Conservation (phyloP, 2,113 vertebrate genomes). For the Syrrhaptes paradoxus region DNA sequence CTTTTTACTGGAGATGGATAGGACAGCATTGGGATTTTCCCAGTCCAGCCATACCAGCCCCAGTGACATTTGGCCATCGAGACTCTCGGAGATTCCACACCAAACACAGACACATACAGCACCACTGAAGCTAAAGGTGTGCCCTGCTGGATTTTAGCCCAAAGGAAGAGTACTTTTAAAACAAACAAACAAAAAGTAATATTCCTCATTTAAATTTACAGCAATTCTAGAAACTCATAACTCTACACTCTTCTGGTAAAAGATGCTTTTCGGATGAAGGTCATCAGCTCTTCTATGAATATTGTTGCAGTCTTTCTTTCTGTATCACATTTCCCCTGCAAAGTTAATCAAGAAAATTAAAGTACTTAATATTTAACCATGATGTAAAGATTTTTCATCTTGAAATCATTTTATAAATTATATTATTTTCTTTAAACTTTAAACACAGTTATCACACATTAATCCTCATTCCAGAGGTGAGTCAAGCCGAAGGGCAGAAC, state of each 20-base stretch:
- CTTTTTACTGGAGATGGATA: neutral
- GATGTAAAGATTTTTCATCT: neutral
- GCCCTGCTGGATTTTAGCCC: neutral
- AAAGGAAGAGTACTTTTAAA: neutral
- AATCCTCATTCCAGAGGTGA: neutral
- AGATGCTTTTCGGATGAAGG: neutral
- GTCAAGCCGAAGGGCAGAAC: neutral
- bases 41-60: neutral
- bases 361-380: neutral
- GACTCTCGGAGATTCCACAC: neutral
- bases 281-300: conserved; percentile 23
- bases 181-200: neutral
- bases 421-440: neutral
- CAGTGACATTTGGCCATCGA: rapidly evolving
- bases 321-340: conserved; percentile 31
- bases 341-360: neutral
- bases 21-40: neutral
- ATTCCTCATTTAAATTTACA: neutral
- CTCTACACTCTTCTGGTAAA: rapidly evolving
- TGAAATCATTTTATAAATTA: neutral
- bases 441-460: neutral
- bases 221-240: neutral
- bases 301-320: neutral
- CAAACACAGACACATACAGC: rapidly evolving
- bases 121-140: neutral